Base-by-base conservation (phyloP, 2,888 invertebrate genomes). In the Anthophora plumipes region DNA sequence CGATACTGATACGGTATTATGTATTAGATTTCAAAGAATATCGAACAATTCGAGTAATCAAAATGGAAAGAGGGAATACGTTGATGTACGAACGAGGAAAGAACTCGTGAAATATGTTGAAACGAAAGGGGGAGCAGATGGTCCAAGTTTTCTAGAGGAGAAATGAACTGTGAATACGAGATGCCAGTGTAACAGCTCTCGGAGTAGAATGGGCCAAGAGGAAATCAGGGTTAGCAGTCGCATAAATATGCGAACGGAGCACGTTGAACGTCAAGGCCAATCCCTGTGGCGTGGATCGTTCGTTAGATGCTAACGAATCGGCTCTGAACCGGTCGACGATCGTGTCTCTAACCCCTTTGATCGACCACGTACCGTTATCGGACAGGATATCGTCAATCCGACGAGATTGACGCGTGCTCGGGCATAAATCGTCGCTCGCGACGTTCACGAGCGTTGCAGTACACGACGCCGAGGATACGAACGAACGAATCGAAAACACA, bases 251-350 rank as follows among this genome's bases (percentile, higher is more conserved):
- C 69, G 75, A 67, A 31, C 46, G n/a, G 37, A 7, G 46, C n/a
- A n/a, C 11, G 41, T 57, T 39, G 64, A 17, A 25, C 64, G 59
- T 73, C 69, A 82, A 73, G 76, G 73, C 81, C 73, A 50, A 79
- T 73, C 68, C 68, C 57, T 25, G 7, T 43, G 43, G 50, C 46
- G 70, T 43, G 80, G 76, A 80, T 73, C 77, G 66, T 86, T 88
- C 86, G 86, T 87, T 88, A 88, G 83, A 85, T 85, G 75, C 82
- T 80, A 77, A 78, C 80, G 82, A 86, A 85, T 82, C 77, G 67
- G n/a, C n/a, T n/a, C 20, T 71, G 69, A 75, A 82, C 75, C 78
- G 66, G 74, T 77, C 73, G 71, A 69, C 39, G 77, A 80, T 77
- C 80, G 25, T 31, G 14, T 61, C 66, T 64, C 70, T 41, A n/a